phyloP scores from a whole-genome alignment of 2,797 vertebrate genomes.

The Fistularia tabacaria region DNA sequence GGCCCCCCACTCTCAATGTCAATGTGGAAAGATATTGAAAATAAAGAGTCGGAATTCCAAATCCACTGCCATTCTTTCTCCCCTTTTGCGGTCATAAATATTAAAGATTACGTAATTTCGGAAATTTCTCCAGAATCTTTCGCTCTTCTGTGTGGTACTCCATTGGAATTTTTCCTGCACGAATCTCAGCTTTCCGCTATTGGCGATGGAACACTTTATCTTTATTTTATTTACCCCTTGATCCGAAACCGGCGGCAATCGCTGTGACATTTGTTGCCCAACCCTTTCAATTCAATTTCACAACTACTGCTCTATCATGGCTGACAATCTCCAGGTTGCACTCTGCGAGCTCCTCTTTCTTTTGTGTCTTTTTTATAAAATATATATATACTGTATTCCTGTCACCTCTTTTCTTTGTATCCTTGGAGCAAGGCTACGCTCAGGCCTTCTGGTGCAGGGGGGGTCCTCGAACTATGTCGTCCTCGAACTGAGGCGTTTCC shows the following conservation, averaged over 20 bases:
- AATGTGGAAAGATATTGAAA: constrained; percentile 41
- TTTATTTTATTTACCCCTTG: constrained; percentile 73
- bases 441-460: constrained; percentile 17
- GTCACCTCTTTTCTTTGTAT: constrained; percentile 30
- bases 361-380: constrained; percentile 55
- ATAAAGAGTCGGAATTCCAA: constrained; percentile 44
- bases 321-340: constrained; percentile 58
- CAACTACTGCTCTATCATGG: constrained; percentile 71
- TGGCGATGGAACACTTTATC: constrained; percentile 60
- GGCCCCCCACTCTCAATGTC: constrained; percentile 49
- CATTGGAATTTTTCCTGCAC: not conserved
- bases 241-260: constrained; percentile 70
- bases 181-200: constrained; percentile 31
- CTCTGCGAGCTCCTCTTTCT: constrained; percentile 47
- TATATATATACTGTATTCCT: constrained; percentile 10
- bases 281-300: constrained; percentile 77
- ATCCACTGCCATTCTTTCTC: constrained; percentile 18
- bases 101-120: constrained; percentile 33
- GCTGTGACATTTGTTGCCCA: constrained; percentile 75
- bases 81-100: constrained; percentile 47
- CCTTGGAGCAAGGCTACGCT: constrained; percentile 28
- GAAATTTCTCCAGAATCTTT: constrained; percentile 26
- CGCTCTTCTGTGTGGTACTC: constrained; percentile 1
- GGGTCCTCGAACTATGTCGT: constrained; percentile 1
- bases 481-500: too few species aligned